These are phyloP conservation scores for Leptonema lineaticorne DNA, from an alignment of 1,140 invertebrate species.

Conservation along the genomic window DNA sequence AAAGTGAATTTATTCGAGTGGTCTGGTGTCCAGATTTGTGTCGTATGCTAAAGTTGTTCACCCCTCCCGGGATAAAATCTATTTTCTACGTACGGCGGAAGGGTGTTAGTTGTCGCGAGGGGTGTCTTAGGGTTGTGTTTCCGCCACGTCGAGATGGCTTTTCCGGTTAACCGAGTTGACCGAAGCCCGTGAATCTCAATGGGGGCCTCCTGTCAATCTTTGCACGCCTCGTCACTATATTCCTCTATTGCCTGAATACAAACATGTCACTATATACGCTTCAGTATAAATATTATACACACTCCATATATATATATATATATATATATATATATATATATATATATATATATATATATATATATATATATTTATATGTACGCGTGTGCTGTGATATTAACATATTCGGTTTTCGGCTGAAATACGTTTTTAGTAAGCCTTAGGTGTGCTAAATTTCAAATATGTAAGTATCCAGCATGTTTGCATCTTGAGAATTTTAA, in stretches of 20 bases:
- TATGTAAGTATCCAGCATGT: too few relatives aligned
- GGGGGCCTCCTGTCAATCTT: neutral
- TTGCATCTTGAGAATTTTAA: too few relatives aligned
- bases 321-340: too few relatives aligned
- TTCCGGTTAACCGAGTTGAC: conserved; percentile 17
- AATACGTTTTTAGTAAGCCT: too few relatives aligned
- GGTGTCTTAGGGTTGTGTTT: conserved; percentile 15
- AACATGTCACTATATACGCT: too few relatives aligned
- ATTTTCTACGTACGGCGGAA: conserved; percentile 1
- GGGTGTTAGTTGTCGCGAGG: neutral
- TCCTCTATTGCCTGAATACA: too few relatives aligned
- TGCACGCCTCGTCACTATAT: neutral
- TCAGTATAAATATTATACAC: neutral
- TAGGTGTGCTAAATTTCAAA: too few relatives aligned
- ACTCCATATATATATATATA: too few relatives aligned
- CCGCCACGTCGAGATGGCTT: conserved; percentile 18
- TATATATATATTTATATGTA: too few relatives aligned
- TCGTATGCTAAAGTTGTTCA: neutral
- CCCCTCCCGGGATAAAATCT: neutral
- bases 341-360: too few relatives aligned
- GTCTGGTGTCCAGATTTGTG: conserved; percentile 10
- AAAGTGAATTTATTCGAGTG: conserved; percentile 18
- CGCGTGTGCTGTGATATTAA: too few relatives aligned
- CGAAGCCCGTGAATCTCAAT: conserved; percentile 16
- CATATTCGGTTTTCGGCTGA: too few relatives aligned